Conservation (phyloP, 2,888 invertebrate genomes). For the Drosophila mercatorum region DNA sequence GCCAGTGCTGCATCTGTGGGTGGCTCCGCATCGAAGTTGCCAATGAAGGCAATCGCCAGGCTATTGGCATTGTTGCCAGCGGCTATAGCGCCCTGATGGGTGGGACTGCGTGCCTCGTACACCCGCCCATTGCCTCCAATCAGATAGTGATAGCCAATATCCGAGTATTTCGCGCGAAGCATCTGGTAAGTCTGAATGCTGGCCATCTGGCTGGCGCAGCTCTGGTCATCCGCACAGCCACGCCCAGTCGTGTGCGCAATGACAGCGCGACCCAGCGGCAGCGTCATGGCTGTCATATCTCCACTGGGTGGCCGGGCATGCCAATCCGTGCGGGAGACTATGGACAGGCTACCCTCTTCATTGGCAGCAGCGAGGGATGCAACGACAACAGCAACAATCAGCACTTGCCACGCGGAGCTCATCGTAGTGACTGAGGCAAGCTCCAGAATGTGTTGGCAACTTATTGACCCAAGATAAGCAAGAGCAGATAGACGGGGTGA, state of each 20-base stretch:
- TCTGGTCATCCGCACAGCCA: slow-evolving; percentile 84
- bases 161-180: slow-evolving; percentile 86
- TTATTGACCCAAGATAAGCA: slow-evolving; percentile 62
- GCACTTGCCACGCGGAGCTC: slow-evolving; percentile 30
- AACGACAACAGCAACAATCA: slow-evolving; percentile 10
- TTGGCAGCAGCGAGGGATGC: slow-evolving; percentile 20
- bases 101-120: slow-evolving; percentile 90
- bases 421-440: slow-evolving; percentile 52
- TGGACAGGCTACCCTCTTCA: slow-evolving; percentile 58
- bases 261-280: slow-evolving; percentile 86
- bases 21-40: slow-evolving; percentile 86
- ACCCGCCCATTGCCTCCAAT: slow-evolving; percentile 91
- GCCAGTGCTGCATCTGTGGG: slow-evolving; percentile 86
- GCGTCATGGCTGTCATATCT: slow-evolving; percentile 80
- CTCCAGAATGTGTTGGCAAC: slow-evolving; percentile 13
- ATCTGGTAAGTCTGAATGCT: slow-evolving; percentile 89
- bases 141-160: slow-evolving; percentile 91
- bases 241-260: slow-evolving; percentile 88
- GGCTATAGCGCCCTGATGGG: slow-evolving; percentile 89
- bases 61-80: slow-evolving; percentile 88
- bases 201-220: slow-evolving; percentile 86
- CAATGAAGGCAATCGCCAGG: slow-evolving; percentile 90
- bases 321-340: slow-evolving; percentile 88
- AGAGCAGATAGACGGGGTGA: slow-evolving; percentile 26
- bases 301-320: slow-evolving; percentile 87